phyloP scores from a whole-genome alignment of 2,113 vertebrate species.

The Nettapus auritus region DNA sequence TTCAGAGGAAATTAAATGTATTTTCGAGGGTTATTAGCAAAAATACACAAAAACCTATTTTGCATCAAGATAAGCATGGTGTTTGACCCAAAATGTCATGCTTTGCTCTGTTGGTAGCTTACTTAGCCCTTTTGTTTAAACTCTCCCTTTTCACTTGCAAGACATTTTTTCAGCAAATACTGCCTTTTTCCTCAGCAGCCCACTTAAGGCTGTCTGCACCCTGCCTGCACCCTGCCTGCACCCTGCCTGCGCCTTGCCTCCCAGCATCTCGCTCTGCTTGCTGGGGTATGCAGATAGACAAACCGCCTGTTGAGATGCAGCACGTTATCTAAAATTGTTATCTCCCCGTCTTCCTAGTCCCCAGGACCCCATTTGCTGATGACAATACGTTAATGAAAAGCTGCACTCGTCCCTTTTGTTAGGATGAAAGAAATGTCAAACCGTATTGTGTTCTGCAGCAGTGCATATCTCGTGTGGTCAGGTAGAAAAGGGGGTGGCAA shows the following conservation, averaged over 20 bases:
- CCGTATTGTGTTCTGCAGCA: neutral
- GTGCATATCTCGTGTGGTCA: rapidly evolving
- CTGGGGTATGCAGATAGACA: neutral
- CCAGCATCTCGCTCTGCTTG: neutral
- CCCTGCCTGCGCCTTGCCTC: neutral
- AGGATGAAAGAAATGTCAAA: neutral
- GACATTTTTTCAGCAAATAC: neutral
- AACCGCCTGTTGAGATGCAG: neutral
- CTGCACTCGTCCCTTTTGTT: neutral
- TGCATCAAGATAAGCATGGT: neutral
- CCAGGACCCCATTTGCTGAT: constrained; percentile 2
- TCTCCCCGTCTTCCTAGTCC: neutral
- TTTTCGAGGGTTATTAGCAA: neutral
- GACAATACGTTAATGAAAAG: neutral
- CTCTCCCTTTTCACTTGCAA: neutral
- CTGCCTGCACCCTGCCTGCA: neutral
- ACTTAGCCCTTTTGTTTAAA: neutral
- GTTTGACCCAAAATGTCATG: neutral
- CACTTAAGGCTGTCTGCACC: neutral
- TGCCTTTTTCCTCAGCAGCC: neutral
- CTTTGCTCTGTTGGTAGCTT: neutral
- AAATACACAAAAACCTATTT: neutral
- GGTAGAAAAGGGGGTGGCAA: neutral
- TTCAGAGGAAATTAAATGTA: neutral
- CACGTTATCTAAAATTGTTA: neutral